Evolutionary conservation across 2,888 invertebrate genomes (phyloP), one percentile per base, ranked within the genome.

Genomic region (Sthenelais limicola): DNA sequence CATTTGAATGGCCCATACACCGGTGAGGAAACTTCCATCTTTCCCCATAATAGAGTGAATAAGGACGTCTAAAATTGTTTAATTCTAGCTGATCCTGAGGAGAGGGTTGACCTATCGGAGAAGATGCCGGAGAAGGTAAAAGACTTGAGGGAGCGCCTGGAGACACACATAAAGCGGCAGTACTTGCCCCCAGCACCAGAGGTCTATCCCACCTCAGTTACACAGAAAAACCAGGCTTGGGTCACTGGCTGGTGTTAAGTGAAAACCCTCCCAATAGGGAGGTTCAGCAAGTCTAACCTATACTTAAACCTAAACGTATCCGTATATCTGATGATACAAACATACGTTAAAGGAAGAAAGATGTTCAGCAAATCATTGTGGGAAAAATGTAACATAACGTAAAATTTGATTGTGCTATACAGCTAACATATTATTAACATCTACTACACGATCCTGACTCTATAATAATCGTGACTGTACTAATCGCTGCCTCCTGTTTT

Each of bases 61-160:
- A 43, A 9, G 43, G 9, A 12, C 43, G 18, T 52, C 26, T 3
- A 51, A 9, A 12, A 3, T 52, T 3, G n/a, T 52, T 52, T 52
- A 15, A 24, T n/a, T 52, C 2, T 24, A 52, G 52, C n/a, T 24
- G 52, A 52, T 24, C 52, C 52, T 28, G 52, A 52, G 52, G 52
- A 52, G 52, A 52, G 52, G 21, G 30, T 15, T n/a, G 30, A 52
- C 12, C 52, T 52, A 28, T 26, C 52, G 15, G 3, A 26, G 15
- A n/a, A 15, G 12, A 52, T 52, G 52, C 52, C 52, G 15, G 26
- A 24, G 52, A 52, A 52, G 26, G 52, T 52, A 12, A 30, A n/a
- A 3, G 52, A 52, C 4, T 24, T 52, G 15, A 52, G 26, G 52
- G 5, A 52, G 26, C 52, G 52, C 30, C 52, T 52, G 21, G 3